Conservation (phyloP, 2,888 invertebrate species). For the Clepsis dumicolana region DNA sequence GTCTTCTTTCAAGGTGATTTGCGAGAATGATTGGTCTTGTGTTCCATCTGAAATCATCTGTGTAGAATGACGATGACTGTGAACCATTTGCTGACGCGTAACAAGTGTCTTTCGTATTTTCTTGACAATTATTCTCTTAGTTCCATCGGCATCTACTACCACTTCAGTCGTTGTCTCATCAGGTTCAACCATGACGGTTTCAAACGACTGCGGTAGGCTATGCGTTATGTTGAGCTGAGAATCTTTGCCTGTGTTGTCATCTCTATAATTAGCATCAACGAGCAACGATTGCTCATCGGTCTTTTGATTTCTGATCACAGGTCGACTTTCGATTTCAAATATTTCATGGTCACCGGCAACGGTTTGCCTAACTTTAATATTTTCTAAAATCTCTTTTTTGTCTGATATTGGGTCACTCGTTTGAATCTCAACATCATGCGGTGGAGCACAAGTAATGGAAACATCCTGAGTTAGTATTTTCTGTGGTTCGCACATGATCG, state of each 20-base stretch:
- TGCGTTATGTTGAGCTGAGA: slow-evolving; percentile 91
- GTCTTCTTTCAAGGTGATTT: slow-evolving; percentile 89
- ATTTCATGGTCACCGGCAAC: slow-evolving; percentile 89
- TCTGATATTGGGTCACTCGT: slow-evolving; percentile 82
- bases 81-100: slow-evolving; percentile 88
- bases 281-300: slow-evolving; percentile 87
- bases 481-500: slow-evolving; percentile 73
- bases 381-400: slow-evolving; percentile 85
- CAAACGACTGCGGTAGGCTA: slow-evolving; percentile 91
- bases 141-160: slow-evolving; percentile 92
- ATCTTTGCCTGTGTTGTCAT: slow-evolving; percentile 81
- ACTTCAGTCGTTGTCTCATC: slow-evolving; percentile 94
- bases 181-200: slow-evolving; percentile 93
- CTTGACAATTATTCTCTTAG: slow-evolving; percentile 91
- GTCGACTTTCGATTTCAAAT: slow-evolving; percentile 90
- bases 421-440: slow-evolving; percentile 88
- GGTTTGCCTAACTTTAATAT: slow-evolving; percentile 88
- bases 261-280: slow-evolving; percentile 91
- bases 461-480: slow-evolving; percentile 77
- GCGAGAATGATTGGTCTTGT: slow-evolving; percentile 88
- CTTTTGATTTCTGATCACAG: slow-evolving; percentile 78
- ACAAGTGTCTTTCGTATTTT: slow-evolving; percentile 90
- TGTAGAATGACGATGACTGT: slow-evolving; percentile 87
- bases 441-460: slow-evolving; percentile 82
- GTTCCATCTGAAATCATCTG: slow-evolving; percentile 85